Conservation (phyloP, 2,888 invertebrate genomes). For the Caenorhabditis imperialis region DNA sequence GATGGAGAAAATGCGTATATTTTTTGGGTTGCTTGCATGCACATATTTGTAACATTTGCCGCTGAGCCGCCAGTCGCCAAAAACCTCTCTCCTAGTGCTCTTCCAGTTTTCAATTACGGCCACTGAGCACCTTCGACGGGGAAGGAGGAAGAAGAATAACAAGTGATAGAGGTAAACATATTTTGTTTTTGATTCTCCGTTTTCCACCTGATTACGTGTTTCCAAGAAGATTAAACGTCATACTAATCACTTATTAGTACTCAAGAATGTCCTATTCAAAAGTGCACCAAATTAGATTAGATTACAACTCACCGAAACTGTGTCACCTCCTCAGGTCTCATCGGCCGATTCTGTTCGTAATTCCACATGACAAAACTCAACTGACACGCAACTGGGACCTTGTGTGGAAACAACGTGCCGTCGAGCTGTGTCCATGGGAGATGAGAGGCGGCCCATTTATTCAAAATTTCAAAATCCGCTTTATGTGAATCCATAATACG, state of each 20-base stretch:
- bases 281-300: too few species aligned
- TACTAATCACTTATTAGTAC: too few species aligned
- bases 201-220: too few species aligned
- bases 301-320: too few species aligned
- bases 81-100: constrained; percentile 31
- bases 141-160: too few species aligned
- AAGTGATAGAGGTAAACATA: too few species aligned
- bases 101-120: constrained; percentile 52
- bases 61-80: constrained; percentile 7
- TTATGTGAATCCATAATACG: constrained; percentile 53
- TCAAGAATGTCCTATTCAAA: too few species aligned
- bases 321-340: constrained; percentile 31
- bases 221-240: too few species aligned
- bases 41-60: constrained; percentile 51
- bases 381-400: too few species aligned
- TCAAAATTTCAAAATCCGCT: constrained; percentile 47
- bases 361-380: too few species aligned
- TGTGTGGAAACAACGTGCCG: background rate
- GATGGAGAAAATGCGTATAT: constrained; percentile 25
- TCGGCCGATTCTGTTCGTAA: background rate
- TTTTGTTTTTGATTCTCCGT: too few species aligned
- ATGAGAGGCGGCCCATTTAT: constrained; percentile 28
- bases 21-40: constrained; percentile 30
- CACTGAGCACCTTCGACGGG: constrained; percentile 29
- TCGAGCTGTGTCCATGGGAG: constrained; percentile 24